Conservation (phyloP, 2,797 vertebrate species). For the Mus caroli region DNA sequence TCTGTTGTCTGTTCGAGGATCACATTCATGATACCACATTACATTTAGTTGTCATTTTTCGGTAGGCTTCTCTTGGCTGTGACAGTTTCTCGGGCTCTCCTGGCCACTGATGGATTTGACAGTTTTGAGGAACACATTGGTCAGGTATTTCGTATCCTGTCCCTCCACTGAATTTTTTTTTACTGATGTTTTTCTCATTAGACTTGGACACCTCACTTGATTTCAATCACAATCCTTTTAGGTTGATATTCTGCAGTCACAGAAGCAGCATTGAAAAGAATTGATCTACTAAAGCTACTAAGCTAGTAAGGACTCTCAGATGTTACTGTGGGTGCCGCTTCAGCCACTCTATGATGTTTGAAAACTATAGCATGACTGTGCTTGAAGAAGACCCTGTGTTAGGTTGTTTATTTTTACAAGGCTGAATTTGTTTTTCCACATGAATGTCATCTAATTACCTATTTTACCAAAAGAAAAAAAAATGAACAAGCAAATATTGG, state of each 20-base stretch:
- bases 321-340: not conserved
- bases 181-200: slow-evolving; percentile 51
- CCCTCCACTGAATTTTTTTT: slow-evolving; percentile 31
- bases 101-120: slow-evolving; percentile 55
- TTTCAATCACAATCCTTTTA: slow-evolving; percentile 46
- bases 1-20: not conserved
- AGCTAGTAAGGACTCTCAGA: too few relatives aligned
- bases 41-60: slow-evolving; percentile 57
- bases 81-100: slow-evolving; percentile 52
- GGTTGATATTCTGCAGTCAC: slow-evolving; percentile 37
- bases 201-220: slow-evolving; percentile 9
- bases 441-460: slow-evolving; percentile 6
- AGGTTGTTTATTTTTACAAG: slow-evolving; percentile 30
- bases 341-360: not conserved
- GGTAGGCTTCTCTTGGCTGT: slow-evolving; percentile 13
- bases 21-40: not conserved
- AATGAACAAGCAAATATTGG: slow-evolving; percentile 45
- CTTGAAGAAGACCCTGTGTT: slow-evolving; percentile 18
- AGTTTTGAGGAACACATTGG: slow-evolving; percentile 42
- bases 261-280: not conserved
- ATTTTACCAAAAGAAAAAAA: slow-evolving; percentile 31
- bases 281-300: not conserved
- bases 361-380: not conserved
- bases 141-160: slow-evolving; percentile 22
- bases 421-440: slow-evolving; percentile 27